Base-by-base conservation (phyloP, 53 echinoderm and acorn worm genomes). In the Stichopus horrens region DNA sequence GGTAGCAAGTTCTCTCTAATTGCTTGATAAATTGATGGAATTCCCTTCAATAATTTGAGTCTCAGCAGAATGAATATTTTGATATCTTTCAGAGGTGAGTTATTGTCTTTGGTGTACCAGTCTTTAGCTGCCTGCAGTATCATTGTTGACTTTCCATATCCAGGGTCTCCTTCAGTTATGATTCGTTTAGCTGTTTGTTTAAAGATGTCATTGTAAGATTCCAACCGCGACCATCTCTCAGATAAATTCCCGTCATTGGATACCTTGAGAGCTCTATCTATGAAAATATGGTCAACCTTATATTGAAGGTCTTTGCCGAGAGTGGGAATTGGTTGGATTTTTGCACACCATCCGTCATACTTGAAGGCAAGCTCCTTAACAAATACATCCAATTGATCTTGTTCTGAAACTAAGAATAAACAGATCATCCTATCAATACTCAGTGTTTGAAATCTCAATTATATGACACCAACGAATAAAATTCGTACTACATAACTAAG, bases 101-200 rank as follows among this genome's bases (percentile, higher is more conserved):
- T 18, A n/a, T 8, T 58, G 54, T 76, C 77, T 0, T 37, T 22
- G 2, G 9, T 81, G 67, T 9, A 63, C 85, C 85, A 85, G 85
- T 85, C 85, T 22, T 85, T 37, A 18, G 67, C 85, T 7, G 85
- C 85, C 52, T 85, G 57, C 1, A 67, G 67, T 18, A 85, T 85
- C 85, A 85, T 85, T 9, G 52, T 63, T 66, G 85, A 85, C 52
- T 85, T 85, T 4, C 85, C 85, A 65, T 18, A 85, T 5, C 85
- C 85, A 18, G 85, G 85, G 66, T 85, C 85, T 9, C 23, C 85
- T 65, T 85, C 85, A 65, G 66, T 53, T 11, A 85, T 85, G 60
- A 67, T 85, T 52, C 85, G 18, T 23, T 23, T 67, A 13, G 85
- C 14, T 0, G 10, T 23, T 5, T 63, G n/a, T 53, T 51, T 65